phyloP scores from a whole-genome alignment of 2,888 invertebrate genomes.

The Osmoderma eremita region DNA sequence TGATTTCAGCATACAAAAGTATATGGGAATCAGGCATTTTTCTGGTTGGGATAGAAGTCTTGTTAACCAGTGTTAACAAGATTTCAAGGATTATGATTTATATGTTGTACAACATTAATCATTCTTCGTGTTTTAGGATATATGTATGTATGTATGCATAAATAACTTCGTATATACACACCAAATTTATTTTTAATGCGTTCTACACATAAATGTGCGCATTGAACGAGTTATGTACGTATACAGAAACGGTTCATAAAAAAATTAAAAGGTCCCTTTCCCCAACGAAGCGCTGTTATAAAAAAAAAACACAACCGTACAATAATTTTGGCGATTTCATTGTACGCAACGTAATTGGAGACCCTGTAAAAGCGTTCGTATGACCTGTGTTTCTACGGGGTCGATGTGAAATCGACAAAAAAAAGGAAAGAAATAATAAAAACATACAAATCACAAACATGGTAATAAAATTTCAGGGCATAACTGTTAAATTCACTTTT shows the following conservation, averaged over 20 bases:
- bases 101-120: too few relatives aligned
- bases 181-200: conserved; percentile 16
- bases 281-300: background rate
- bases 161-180: too few relatives aligned
- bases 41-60: too few relatives aligned
- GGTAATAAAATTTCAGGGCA: conserved; percentile 12
- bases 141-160: too few relatives aligned
- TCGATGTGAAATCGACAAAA: background rate
- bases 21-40: too few relatives aligned
- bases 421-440: background rate
- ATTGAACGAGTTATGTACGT: background rate
- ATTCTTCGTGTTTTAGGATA: too few relatives aligned
- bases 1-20: too few relatives aligned
- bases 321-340: conserved; percentile 19
- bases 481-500: conserved; percentile 7
- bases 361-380: conserved; percentile 5
- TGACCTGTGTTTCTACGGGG: conserved; percentile 1
- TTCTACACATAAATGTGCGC: conserved; percentile 12
- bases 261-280: conserved; percentile 8
- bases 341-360: conserved; percentile 22
- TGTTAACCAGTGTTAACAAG: too few relatives aligned
- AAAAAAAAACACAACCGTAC: too few relatives aligned
- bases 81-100: too few relatives aligned
- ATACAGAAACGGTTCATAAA: conserved; percentile 12
- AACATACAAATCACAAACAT: conserved; percentile 17